Evolutionary conservation across 53 echinoderm and acorn worm genomes (phyloP), one percentile per base, ranked within the genome.

Genomic region (Actinopyga echinites): DNA sequence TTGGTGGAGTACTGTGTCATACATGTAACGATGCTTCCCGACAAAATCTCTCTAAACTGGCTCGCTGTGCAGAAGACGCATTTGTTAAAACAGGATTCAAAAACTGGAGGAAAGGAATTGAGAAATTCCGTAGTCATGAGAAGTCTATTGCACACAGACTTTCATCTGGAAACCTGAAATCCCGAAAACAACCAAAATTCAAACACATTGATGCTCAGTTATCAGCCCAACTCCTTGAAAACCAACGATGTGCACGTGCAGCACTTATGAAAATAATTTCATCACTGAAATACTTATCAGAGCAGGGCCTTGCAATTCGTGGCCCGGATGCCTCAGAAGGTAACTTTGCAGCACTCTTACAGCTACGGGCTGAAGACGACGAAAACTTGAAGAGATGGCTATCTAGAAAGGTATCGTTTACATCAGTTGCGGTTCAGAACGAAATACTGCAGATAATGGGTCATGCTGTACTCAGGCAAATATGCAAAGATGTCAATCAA

Each of bases 241-340:
- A 34, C 30, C 84, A 69, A 30, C 57, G 22, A n/a, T 56, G 23
- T 40, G 84, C 84, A 40, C 84, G 40, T 20, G 40, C 20, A 22
- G 37, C 71, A 71, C 33, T 71, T 71, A 5, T 38, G 35, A 81
- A 81, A 57, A 81, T 81, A 60, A 81, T 81, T 3, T 37, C 74
- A 10, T 60, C 35, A 34, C 33, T 87, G 40, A 33, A 87, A 21
- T 87, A 35, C 42, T 30, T 87, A 44, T n/a, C 74, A 8, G 17
- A 86, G 24, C 86, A 87, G 52, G 81, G 82, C 20, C 82, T 87
- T 69, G 82, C 87, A 5, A 56, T 87, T 55, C 57, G 82, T 31
- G 82, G 87, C 11, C 22, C 30, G 61, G 73, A 82, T 4, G 33
- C 28, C 7, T 58, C 21, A 60, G 82, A 67, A 2, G 82, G 87